Base-by-base conservation (phyloP, 2,113 vertebrate species). In the Mirza zaza region DNA sequence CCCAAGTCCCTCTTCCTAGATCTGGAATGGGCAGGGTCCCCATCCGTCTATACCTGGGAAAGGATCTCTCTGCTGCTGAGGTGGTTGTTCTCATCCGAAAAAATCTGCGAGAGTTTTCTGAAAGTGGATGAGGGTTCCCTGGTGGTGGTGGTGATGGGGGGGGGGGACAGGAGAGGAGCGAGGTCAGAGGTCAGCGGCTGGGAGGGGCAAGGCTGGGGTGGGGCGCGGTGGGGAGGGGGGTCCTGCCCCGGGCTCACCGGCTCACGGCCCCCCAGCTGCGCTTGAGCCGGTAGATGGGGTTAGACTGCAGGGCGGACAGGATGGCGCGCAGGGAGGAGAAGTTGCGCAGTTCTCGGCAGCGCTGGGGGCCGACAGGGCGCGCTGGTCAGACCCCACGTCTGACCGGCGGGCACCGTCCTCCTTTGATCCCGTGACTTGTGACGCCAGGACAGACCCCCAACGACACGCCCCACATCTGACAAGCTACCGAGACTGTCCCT, bases 231-330 rank as follows among this genome's bases (percentile, higher is more conserved):
- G 14, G 84, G 42, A 23, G 21, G 36, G 36, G 63, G 27, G 15
- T 39, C 42, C 27, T 5, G 2, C 71, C 6, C 14, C 36, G n/a
- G 48, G 71, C 97, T 98, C 91, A 99, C 99, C 99, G 99, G 98
- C 98, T 98, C 91, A 99, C 99, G 0, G 98, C 97, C 0, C 98
- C 98, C 99, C 99, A 99, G 68, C 99, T 99, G 94, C 98, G 99
- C 97, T 99, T 99, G 29, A 99, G 98, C 71, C 99, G 98, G 96
- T 99, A 99, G 89, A 99, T 98, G 17, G 99, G 98, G 50, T 99
- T 99, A 67, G 99, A 99, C 97, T 99, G 99, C 82, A 99, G 98
- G 6, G 99, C 99, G 0, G 99, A 99, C 20, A 99, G 98, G 94
- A 99, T 99, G 57, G 99, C 99, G 6, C 98, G 97, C 79, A 99